Evolutionary conservation across 2,888 invertebrate species (phyloP), one percentile per base, ranked within the genome.

Genomic region (Steromphala cineraria): DNA sequence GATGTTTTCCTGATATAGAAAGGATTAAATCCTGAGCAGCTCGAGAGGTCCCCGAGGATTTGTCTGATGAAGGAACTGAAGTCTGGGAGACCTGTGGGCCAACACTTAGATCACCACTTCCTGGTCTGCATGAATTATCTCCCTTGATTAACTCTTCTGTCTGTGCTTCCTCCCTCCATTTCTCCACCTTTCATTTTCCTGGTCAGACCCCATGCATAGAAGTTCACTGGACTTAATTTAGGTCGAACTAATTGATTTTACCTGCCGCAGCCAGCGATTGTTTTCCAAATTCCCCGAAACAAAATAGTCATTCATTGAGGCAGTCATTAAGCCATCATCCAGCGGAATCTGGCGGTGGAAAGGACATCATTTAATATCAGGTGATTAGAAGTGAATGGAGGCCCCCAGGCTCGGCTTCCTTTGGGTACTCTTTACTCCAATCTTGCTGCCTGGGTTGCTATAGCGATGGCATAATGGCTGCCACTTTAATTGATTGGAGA

Each of bases 401-500:
- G 79, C 71, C 71, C 67, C 53, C 71, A 53, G 67, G 53, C 79
- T 71, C 71, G 19, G 53, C 31, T 71, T 79, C 79, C 71, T 71
- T 71, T 71, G 53, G 53, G 28, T 67, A 53, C 71, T 53, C 79
- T 71, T 79, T 67, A 79, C 79, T 67, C 19, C 67, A 53, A 71
- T 53, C 79, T 71, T 46, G 52, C 79, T 67, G 28, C 19, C 62
- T 71, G 31, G 67, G 79, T 79, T 79, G 79, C 67, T 31, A 79
- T 79, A 71, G 71, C 53, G 67, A 79, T 79, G 71, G 62, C 79
- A 78, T 71, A 79, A 79, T 79, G 79, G 71, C 53, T 71, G 71
- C 79, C 79, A 79, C 79, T 79, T 79, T 79, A 79, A 79, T 79
- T 79, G 79, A 79, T 79, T 79, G 79, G 79, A 79, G 79, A 71